phyloP scores from a whole-genome alignment of 2,797 vertebrate genomes.

The Anableps anableps region DNA sequence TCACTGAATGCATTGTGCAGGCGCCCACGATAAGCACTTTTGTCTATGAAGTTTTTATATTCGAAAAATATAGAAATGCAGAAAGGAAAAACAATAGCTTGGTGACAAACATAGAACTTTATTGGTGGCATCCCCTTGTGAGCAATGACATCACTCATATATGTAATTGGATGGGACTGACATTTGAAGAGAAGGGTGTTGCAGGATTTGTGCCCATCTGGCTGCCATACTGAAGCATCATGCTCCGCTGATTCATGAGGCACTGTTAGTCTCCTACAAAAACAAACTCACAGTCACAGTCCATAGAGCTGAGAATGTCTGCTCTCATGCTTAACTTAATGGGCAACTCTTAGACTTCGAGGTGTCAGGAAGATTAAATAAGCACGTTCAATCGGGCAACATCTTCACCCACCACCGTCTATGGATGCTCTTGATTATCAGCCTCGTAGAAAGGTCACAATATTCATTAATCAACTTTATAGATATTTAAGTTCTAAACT shows the following conservation, averaged over 20 bases:
- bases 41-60: constrained; percentile 31
- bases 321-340: constrained; percentile 65
- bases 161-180: constrained; percentile 79
- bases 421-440: constrained; percentile 50
- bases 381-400: constrained; percentile 57
- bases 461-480: constrained; percentile 67
- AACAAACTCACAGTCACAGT: constrained; percentile 49
- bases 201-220: constrained; percentile 60
- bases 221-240: constrained; percentile 57
- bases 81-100: constrained; percentile 36
- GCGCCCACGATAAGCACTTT: constrained; percentile 18
- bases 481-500: constrained; percentile 67
- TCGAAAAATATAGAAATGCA: constrained; percentile 33
- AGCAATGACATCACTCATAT: constrained; percentile 64
- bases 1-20: constrained; percentile 19
- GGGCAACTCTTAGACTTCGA: constrained; percentile 52
- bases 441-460: constrained; percentile 72
- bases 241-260: constrained; percentile 60
- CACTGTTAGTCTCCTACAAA: constrained; percentile 29
- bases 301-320: constrained; percentile 31
- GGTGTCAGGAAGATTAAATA: constrained; percentile 71
- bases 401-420: constrained; percentile 42
- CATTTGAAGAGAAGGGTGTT: constrained; percentile 78
- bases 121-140: constrained; percentile 57
- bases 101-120: constrained; percentile 66